These are phyloP conservation scores for Medauroidea extradentata DNA, from an alignment of 1,140 invertebrate species.

Conservation along the genomic window DNA sequence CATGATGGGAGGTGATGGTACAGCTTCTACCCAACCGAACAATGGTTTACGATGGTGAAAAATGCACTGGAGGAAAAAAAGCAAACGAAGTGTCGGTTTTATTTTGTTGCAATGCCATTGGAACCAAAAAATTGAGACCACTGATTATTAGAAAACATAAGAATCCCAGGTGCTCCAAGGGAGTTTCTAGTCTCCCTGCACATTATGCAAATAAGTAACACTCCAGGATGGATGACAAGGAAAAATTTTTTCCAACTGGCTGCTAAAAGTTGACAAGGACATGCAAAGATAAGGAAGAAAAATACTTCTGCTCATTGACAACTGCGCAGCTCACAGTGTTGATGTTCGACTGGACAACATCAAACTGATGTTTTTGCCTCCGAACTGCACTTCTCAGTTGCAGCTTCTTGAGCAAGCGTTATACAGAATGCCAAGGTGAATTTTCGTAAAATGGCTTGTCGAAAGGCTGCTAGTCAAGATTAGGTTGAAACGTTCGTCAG, in stretches of 20 bases:
- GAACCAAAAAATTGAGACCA: not conserved
- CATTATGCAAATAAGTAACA: not conserved
- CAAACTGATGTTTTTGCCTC: too few relatives aligned
- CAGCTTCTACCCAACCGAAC: not conserved
- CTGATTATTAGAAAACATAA: not conserved
- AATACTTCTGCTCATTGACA: not conserved
- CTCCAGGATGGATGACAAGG: not conserved
- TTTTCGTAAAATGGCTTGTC: too few relatives aligned
- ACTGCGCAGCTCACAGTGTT: not conserved
- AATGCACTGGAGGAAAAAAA: too few relatives aligned
- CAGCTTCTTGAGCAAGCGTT: too few relatives aligned
- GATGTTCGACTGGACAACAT: too few relatives aligned
- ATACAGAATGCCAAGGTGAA: too few relatives aligned
- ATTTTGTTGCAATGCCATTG: constrained; percentile 1
- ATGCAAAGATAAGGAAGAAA: not conserved
- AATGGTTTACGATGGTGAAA: not conserved
- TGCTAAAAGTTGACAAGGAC: not conserved
- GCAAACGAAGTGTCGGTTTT: not conserved
- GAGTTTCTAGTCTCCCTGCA: not conserved
- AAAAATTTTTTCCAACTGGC: not conserved
- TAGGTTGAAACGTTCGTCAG: too few relatives aligned
- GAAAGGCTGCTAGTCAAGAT: too few relatives aligned
- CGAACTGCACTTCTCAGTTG: too few relatives aligned
- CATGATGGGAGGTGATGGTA: too few relatives aligned
- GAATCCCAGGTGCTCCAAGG: not conserved